Percentiles rank a stretch among this genome's conserved stretches.
Conservation (phyloP, 2,888 invertebrate species). For the Chymomyza caudatula region DNA sequence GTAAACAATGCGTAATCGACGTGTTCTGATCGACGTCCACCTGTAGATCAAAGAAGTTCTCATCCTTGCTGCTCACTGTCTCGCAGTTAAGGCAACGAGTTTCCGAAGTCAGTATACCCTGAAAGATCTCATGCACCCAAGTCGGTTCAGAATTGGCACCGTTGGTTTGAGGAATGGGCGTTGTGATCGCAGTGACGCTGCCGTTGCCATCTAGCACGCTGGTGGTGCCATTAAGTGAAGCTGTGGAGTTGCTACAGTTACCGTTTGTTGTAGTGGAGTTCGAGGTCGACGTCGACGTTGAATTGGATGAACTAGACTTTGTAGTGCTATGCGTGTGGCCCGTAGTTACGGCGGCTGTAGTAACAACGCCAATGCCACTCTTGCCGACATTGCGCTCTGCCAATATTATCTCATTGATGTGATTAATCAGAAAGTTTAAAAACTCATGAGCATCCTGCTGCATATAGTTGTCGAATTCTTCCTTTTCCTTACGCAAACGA, state of each 20-base stretch:
- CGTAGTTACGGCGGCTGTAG: conserved; percentile 36
- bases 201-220: conserved; percentile 56
- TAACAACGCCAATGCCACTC: conserved; percentile 10
- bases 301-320: conserved; percentile 64
- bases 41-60: conserved; percentile 99
- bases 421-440: conserved; percentile 98
- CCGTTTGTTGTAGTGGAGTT: conserved; percentile 70
- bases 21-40: conserved; percentile 99
- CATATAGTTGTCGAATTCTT: conserved; percentile 99
- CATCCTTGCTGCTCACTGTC: conserved; percentile 99
- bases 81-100: conserved; percentile 99
- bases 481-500: conserved; percentile 98
- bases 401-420: conserved; percentile 97
- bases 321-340: conserved; percentile 11
- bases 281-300: conserved; percentile 65
- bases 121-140: conserved; percentile 99
- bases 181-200: conserved; percentile 52
- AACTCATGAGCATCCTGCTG: conserved; percentile 99
- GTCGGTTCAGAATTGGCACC: conserved; percentile 88
- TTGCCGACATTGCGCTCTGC: conserved; percentile 81
- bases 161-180: conserved; percentile 59
- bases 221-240: conserved; percentile 64
- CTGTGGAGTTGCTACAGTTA: conserved; percentile 70
- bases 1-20: conserved; percentile 97
- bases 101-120: conserved; percentile 99